Conservation (phyloP, 1,140 invertebrate genomes). For the Zaprionus nigranus region DNA sequence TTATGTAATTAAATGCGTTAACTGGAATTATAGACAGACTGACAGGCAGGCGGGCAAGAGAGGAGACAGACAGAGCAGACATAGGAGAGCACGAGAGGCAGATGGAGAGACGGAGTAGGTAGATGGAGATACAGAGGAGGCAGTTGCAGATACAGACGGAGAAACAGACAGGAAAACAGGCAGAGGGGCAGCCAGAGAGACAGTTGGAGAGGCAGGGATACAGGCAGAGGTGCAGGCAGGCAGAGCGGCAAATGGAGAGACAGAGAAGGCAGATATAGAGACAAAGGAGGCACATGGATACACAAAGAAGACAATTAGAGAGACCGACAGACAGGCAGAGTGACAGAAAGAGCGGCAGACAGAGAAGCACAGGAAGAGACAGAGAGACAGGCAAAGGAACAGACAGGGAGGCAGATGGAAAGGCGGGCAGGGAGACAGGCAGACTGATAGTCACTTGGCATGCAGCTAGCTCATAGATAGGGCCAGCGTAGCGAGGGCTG, state of each 20-base stretch:
- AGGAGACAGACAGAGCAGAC: neutral
- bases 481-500: slow-evolving; percentile 16
- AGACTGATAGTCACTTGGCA: slow-evolving; percentile 1
- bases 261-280: too few species aligned
- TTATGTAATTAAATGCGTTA: slow-evolving; percentile 82
- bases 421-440: neutral
- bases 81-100: too few species aligned
- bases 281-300: too few species aligned
- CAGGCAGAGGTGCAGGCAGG: too few species aligned
- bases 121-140: neutral
- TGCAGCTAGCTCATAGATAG: slow-evolving; percentile 24
- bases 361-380: neutral
- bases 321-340: neutral
- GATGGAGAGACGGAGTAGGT: neutral
- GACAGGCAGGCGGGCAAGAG: neutral
- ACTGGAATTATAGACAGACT: slow-evolving; percentile 43
- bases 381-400: neutral
- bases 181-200: too few species aligned
- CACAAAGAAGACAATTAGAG: neutral
- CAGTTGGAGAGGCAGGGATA: too few species aligned
- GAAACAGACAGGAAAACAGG: too few species aligned
- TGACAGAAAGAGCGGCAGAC: neutral
- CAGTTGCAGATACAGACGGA: too few species aligned
- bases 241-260: too few species aligned
- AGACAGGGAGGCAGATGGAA: slow-evolving; percentile 1